Evolutionary conservation across 2,797 vertebrate genomes (phyloP).

Genomic region (Gymnoscopelus braueri): DNA sequence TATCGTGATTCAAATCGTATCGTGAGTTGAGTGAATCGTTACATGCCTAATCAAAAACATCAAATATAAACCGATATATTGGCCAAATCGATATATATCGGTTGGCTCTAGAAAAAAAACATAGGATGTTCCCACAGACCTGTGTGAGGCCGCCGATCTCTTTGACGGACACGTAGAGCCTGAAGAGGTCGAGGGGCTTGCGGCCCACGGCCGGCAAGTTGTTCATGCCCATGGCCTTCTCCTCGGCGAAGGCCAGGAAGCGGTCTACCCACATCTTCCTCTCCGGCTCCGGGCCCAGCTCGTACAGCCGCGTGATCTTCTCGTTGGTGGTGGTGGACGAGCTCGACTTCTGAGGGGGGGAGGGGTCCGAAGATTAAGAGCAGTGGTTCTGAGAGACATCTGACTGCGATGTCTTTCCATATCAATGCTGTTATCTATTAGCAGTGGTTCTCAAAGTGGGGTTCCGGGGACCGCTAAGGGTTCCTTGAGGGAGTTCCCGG

Average conservation of each 20-base stretch:
- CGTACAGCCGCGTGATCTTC: constrained; percentile 98
- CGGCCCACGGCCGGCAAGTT: constrained; percentile 96
- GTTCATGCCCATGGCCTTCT: constrained; percentile 98
- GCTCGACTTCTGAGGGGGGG: constrained; percentile 89
- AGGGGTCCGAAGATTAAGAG: background rate
- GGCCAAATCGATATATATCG: too few relatives aligned
- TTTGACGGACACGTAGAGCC: constrained; percentile 96
- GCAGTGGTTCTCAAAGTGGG: too few relatives aligned
- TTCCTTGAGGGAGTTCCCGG: too few relatives aligned
- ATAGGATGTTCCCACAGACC: constrained; percentile 69
- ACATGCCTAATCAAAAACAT: too few relatives aligned
- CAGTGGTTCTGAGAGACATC: too few relatives aligned
- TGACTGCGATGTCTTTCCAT: too few relatives aligned
- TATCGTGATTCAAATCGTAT: too few relatives aligned
- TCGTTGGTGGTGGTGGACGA: constrained; percentile 98
- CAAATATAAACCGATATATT: too few relatives aligned
- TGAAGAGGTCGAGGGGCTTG: constrained; percentile 96
- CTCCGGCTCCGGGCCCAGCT: constrained; percentile 96
- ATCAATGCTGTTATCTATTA: too few relatives aligned
- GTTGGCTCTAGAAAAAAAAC: too few relatives aligned
- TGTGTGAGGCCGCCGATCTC: constrained; percentile 98
- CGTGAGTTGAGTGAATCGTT: too few relatives aligned
- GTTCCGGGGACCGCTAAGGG: too few relatives aligned
- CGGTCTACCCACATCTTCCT: constrained; percentile 99
- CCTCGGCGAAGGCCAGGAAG: constrained; percentile 94